phyloP scores from a whole-genome alignment of 2,797 vertebrate species.

The Apogon hyalosoma region DNA sequence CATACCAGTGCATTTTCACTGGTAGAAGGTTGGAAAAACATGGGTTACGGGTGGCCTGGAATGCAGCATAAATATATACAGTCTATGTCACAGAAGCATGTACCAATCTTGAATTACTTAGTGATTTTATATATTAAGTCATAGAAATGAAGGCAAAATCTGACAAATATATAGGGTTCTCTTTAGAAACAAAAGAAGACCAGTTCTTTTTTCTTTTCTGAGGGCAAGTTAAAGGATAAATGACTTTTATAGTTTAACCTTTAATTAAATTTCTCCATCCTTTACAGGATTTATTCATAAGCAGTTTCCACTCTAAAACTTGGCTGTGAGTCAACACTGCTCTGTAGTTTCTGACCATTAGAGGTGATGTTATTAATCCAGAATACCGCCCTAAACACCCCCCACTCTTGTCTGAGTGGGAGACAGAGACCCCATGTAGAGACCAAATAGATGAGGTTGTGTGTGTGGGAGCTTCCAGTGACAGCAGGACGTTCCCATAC shows the following conservation, averaged over 20 bases:
- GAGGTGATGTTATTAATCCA: slow-evolving; percentile 56
- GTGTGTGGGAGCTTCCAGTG: slow-evolving; percentile 33
- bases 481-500: slow-evolving; percentile 48
- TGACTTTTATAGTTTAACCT: too few species aligned
- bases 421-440: slow-evolving; percentile 43
- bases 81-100: too few species aligned
- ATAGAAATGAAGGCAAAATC: not conserved
- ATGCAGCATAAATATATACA: too few species aligned
- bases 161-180: not conserved
- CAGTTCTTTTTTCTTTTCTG: not conserved
- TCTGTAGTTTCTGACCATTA: slow-evolving; percentile 8
- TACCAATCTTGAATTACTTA: too few species aligned
- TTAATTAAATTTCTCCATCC: not conserved
- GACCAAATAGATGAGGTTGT: slow-evolving; percentile 37
- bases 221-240: too few species aligned
- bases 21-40: too few species aligned
- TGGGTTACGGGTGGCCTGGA: too few species aligned
- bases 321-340: not conserved
- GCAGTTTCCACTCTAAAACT: not conserved
- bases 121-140: too few species aligned
- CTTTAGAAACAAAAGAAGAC: too few species aligned
- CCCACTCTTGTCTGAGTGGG: slow-evolving; percentile 12
- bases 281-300: not conserved
- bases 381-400: slow-evolving; percentile 24
- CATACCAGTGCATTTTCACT: too few species aligned